Evolutionary conservation across 2,797 vertebrate species (phyloP), one percentile per base, ranked within the genome.

Genomic region (Florisuga fusca): DNA sequence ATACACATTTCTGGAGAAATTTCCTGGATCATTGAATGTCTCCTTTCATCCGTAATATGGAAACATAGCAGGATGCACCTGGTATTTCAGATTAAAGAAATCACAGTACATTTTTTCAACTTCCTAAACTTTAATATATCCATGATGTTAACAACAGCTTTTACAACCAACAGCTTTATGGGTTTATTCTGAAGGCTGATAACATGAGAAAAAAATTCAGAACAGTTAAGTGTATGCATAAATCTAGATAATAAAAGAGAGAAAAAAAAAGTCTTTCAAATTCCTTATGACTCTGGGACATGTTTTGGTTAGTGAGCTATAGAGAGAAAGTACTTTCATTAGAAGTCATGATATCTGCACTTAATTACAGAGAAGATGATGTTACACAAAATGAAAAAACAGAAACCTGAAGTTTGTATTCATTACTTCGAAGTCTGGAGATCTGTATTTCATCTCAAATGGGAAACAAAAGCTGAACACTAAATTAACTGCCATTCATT

Each of bases 21-120:
- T 96, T 94, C 87, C 89, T 88, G 82, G 41, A 82, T 93, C 76
- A 38, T 93, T 96, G 91, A 88, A 86, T 54, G 57, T n/a, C 10
- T 94, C 71, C 86, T 78, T 80, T 95, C 55, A 84, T 94, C 95
- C 67, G 61, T 79, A 57, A 81, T 69, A 21, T 19, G 38, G 63
- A 85, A 89, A 50, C 10, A 8, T 54, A 69, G 57, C 57, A 64
- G 85, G 79, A 87, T 93, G 89, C 94, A 95, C 87, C 95, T 94
- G 87, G 64, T 80, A 54, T 83, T 85, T 85, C 84, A 83, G 50
- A 74, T 93, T 75, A 82, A 91, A 91, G 68, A 87, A 95, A 91
- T 93, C 53, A 51, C 10, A 51, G 16, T 50, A 53, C 29, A 20
- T 64, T 89, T 94, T 83, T 91, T 80, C 36, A 66, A 0, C 72